Percentiles rank a stretch among this genome's conserved stretches.
phyloP scores from a whole-genome alignment of 2,888 invertebrate genomes.

The Athetis lepigone region DNA sequence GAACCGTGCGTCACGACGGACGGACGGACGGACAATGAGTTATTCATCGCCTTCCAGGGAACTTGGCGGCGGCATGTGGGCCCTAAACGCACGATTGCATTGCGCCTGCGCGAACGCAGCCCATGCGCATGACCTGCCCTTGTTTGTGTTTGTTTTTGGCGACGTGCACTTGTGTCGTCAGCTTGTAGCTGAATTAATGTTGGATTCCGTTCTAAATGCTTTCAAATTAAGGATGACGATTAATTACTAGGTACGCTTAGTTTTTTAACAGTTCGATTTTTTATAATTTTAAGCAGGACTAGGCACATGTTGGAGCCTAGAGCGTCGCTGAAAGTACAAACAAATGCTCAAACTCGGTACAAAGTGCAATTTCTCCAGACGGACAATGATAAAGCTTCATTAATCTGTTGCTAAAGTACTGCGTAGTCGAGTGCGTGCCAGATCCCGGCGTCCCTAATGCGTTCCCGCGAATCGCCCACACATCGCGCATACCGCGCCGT shows the following conservation, averaged over 20 bases:
- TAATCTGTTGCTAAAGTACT: slow-evolving; percentile 63
- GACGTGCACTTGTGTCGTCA: slow-evolving; percentile 35
- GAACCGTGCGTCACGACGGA: slow-evolving; percentile 88
- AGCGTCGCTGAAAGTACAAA: slow-evolving; percentile 23
- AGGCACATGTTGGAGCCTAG: background rate
- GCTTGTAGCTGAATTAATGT: background rate
- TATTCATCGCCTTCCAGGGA: slow-evolving; percentile 90
- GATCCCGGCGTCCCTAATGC: slow-evolving; percentile 83
- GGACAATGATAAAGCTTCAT: slow-evolving; percentile 63
- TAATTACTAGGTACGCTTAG: background rate
- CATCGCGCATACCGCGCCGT: slow-evolving; percentile 88
- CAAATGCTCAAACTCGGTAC: slow-evolving; percentile 37
- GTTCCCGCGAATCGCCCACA: slow-evolving; percentile 89
- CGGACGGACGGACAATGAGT: slow-evolving; percentile 89
- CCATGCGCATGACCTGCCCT: slow-evolving; percentile 81
- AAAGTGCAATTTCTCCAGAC: slow-evolving; percentile 65
- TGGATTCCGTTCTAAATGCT: background rate
- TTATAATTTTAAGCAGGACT: background rate
- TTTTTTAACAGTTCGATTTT: background rate
- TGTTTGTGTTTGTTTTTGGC: slow-evolving; percentile 77
- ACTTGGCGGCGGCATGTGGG: slow-evolving; percentile 87
- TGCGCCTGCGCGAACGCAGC: slow-evolving; percentile 72
- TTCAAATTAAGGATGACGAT: background rate
- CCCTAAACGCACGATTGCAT: slow-evolving; percentile 87
- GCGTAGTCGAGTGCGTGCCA: slow-evolving; percentile 76